Conservation (phyloP, 1,140 invertebrate genomes). For the Scylla paramamosain region DNA sequence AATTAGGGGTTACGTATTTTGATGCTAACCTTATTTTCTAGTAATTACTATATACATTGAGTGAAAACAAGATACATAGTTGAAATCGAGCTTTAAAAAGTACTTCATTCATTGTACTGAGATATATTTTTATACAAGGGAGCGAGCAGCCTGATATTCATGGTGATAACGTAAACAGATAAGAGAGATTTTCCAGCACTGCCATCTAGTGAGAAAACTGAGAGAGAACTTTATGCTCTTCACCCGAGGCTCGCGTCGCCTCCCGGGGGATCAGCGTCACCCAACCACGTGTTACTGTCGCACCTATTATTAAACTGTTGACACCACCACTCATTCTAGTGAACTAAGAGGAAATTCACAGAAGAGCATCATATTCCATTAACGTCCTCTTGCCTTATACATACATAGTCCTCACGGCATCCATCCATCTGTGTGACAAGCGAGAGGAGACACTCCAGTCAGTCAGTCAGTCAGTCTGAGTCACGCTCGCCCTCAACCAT, state of each 20-base stretch:
- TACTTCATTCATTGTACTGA: neutral
- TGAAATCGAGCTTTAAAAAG: neutral
- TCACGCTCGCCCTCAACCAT: neutral
- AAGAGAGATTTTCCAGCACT: neutral
- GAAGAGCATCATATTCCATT: neutral
- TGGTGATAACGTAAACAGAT: neutral
- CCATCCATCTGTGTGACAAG: neutral
- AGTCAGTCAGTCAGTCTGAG: neutral
- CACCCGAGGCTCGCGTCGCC: neutral
- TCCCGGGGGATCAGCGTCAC: neutral
- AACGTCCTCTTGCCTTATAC: neutral
- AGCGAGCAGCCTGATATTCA: neutral
- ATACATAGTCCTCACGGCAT: neutral
- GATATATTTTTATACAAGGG: neutral
- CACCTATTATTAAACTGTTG: neutral
- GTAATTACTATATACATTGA: too few species aligned
- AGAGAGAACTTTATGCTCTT: too few species aligned
- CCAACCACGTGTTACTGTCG: slow-evolving; percentile 11
- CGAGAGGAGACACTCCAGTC: neutral
- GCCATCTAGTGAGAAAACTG: neutral
- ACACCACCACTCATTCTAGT: neutral
- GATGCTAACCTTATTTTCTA: too few species aligned
- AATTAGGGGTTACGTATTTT: too few species aligned
- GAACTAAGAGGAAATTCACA: neutral
- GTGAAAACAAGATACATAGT: neutral